A percentile compares a stretch with the other conserved stretches of the same genome.
phyloP scores from a whole-genome alignment of 1,140 invertebrate genomes.

The Oncopodura yosiiana region DNA sequence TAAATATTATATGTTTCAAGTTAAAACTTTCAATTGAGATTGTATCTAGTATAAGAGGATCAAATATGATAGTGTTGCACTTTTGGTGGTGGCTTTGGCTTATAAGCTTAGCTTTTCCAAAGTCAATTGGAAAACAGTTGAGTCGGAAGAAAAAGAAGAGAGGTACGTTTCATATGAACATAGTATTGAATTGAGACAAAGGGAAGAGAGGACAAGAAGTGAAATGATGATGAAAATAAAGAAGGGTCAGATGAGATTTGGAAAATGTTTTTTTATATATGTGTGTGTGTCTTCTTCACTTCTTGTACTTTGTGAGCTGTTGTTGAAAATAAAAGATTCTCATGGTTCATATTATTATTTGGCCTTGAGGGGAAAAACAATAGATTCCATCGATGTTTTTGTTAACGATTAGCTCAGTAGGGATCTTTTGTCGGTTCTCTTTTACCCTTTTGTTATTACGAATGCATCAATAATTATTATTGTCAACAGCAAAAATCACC shows the following conservation, averaged over 20 bases:
- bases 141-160: too few species aligned
- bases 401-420: slow-evolving; percentile 33
- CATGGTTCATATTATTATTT: slow-evolving; percentile 24
- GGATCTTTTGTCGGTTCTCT: slow-evolving; percentile 30
- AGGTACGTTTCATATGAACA: too few species aligned
- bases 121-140: too few species aligned
- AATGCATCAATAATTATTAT: slow-evolving; percentile 31
- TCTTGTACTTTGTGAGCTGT: not conserved
- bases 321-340: slow-evolving; percentile 19
- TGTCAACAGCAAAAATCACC: slow-evolving; percentile 30
- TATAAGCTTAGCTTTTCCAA: too few species aligned
- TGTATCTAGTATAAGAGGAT: too few species aligned
- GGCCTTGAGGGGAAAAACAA: slow-evolving; percentile 29
- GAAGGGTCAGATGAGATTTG: slow-evolving; percentile 19
- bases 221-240: too few species aligned
- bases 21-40: too few species aligned
- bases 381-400: slow-evolving; percentile 34
- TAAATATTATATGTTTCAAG: too few species aligned
- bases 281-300: not conserved
- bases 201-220: not conserved
- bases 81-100: too few species aligned
- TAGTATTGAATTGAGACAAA: not conserved
- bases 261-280: slow-evolving; percentile 7
- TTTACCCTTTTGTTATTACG: slow-evolving; percentile 25
- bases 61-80: too few species aligned